A percentile compares a stretch with the other conserved stretches of the same genome.
Conservation (phyloP, 1,140 invertebrate genomes). For the Dendroctonus valens region DNA sequence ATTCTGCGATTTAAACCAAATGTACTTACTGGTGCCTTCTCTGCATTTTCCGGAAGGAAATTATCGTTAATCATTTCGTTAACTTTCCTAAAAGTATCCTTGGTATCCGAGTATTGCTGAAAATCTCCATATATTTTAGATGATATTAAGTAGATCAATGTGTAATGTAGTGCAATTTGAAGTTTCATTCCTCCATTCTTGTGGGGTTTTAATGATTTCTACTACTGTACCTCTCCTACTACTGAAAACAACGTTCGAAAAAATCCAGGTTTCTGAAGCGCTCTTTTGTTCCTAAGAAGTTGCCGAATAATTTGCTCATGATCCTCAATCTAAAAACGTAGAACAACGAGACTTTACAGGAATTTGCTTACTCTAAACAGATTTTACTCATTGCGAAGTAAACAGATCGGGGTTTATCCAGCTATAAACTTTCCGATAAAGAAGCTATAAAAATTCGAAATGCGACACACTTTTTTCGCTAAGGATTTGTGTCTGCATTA, state of each 20-base stretch:
- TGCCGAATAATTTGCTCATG: background rate
- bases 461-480: no score
- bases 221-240: constrained; percentile 49
- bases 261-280: constrained; percentile 51
- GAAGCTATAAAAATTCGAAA: no score
- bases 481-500: no score
- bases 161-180: no score
- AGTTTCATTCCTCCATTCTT: no score
- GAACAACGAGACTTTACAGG: background rate
- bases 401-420: no score
- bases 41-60: constrained; percentile 47
- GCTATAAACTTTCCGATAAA: no score
- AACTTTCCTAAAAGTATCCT: constrained; percentile 52
- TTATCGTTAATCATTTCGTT: constrained; percentile 47
- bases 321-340: constrained; percentile 1
- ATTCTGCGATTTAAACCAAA: background rate
- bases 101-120: constrained; percentile 54
- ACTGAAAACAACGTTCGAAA: constrained; percentile 54
- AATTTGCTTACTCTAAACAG: no score
- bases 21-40: constrained; percentile 20
- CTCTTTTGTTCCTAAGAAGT: constrained; percentile 26
- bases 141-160: background rate
- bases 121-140: constrained; percentile 24
- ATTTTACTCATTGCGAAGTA: no score
- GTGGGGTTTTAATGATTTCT: no score